Percentiles rank a stretch among this genome's conserved stretches.
Conservation (phyloP, 2,113 vertebrate species). For the Brachypteracias leptosomus region DNA sequence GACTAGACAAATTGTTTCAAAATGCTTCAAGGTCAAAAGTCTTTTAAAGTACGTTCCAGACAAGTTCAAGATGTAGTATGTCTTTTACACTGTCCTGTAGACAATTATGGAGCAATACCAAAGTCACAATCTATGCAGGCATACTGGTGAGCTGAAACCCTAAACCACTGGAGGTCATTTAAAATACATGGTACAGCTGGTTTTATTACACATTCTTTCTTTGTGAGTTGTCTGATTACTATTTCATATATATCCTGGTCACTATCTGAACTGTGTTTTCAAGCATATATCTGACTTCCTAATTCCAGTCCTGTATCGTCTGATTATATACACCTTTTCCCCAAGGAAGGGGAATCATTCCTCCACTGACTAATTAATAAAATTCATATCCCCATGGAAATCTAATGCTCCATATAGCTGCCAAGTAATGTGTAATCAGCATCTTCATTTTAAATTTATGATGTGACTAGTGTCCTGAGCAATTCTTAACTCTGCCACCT, state of each 20-base stretch:
- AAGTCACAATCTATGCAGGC: neutral
- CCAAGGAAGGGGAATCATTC: neutral
- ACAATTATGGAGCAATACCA: slow-evolving; percentile 39
- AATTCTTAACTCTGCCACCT: neutral
- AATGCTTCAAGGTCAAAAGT: slow-evolving; percentile 56
- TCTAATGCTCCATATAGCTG: neutral
- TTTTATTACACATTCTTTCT: neutral
- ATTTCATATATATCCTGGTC: neutral
- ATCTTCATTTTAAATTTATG: neutral
- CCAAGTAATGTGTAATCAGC: neutral
- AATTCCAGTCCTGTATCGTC: neutral
- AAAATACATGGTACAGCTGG: neutral
- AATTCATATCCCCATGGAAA: neutral
- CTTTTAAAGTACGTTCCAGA: slow-evolving; percentile 2
- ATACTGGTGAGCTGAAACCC: neutral
- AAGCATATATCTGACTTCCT: neutral
- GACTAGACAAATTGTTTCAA: slow-evolving; percentile 48
- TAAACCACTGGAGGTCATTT: neutral
- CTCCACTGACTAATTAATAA: neutral
- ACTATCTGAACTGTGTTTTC: neutral
- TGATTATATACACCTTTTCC: neutral
- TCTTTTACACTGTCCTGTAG: neutral
- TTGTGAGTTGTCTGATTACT: neutral
- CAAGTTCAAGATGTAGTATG: neutral
- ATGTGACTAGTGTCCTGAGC: neutral